A percentile compares a stretch with the other conserved stretches of the same genome.
These are phyloP conservation scores for Hypsibius dujardini DNA, from an alignment of 1,140 invertebrate species.

Conservation along the genomic window DNA sequence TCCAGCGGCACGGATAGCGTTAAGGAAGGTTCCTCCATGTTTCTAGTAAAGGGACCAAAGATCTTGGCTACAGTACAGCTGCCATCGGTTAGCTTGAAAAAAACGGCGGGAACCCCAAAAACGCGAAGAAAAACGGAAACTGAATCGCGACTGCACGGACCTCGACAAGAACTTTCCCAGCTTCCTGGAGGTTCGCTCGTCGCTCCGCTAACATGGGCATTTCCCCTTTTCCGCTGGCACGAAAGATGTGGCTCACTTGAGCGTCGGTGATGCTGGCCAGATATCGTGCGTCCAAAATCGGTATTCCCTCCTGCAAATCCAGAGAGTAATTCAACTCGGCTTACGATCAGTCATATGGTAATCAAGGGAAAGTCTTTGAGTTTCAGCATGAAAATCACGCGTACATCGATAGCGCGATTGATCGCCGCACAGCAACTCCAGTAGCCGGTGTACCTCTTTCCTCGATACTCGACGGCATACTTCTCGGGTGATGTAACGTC, in stretches of 20 bases:
- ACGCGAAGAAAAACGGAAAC: no score
- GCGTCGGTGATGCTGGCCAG: slow-evolving; percentile 53
- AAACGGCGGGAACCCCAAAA: no score
- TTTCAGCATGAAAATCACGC: no score
- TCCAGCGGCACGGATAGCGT: slow-evolving; percentile 51
- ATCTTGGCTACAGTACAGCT: slow-evolving; percentile 11
- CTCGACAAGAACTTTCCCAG: slow-evolving; percentile 42
- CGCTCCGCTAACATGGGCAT: slow-evolving; percentile 55
- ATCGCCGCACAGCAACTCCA: slow-evolving; percentile 77
- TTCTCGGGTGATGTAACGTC: slow-evolving; percentile 27
- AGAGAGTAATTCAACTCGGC: slow-evolving; percentile 20
- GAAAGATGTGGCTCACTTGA: slow-evolving; percentile 43
- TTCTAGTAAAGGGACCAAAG: slow-evolving; percentile 45
- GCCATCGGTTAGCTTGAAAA: no score
- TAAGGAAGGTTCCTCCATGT: slow-evolving; percentile 62
- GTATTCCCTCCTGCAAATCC: slow-evolving; percentile 46
- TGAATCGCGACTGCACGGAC: slow-evolving; percentile 26
- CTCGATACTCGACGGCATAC: slow-evolving; percentile 45
- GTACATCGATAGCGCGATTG: slow-evolving; percentile 59
- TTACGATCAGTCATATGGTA: no score
- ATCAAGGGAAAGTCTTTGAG: no score
- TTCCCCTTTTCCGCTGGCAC: slow-evolving; percentile 48
- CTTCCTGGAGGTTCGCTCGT: slow-evolving; percentile 54
- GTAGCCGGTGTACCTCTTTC: slow-evolving; percentile 56
- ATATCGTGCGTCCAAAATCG: slow-evolving; percentile 56